These are phyloP conservation scores for Pandemis corylana DNA, from an alignment of 2,888 invertebrate species.

Conservation along the genomic window DNA sequence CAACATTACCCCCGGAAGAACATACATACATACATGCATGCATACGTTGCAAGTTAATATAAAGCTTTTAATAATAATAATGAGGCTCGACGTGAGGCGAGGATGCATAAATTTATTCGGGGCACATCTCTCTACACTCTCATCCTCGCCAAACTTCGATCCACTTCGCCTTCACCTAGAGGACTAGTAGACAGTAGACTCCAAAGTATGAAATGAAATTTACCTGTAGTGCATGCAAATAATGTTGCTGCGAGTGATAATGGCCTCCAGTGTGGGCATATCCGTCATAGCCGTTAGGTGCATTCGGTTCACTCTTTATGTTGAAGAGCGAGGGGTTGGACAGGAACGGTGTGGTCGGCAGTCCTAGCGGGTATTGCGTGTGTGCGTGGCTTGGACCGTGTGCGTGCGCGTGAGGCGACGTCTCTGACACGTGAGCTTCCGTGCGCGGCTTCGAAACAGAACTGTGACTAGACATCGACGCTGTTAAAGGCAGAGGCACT, in stretches of 20 bases:
- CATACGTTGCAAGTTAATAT: too few species aligned
- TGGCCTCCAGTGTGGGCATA: conserved; percentile 64
- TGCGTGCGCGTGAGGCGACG: conserved; percentile 74
- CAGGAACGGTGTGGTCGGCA: conserved; percentile 62
- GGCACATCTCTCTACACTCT: too few species aligned
- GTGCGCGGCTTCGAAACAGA: conserved; percentile 51
- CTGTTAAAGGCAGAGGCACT: conserved; percentile 72
- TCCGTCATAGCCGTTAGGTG: conserved; percentile 62
- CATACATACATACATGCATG: too few species aligned
- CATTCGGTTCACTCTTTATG: conserved; percentile 79
- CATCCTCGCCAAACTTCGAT: too few species aligned
- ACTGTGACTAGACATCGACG: conserved; percentile 55
- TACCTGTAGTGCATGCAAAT: conserved; percentile 83
- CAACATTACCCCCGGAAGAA: too few species aligned
- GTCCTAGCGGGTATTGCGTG: conserved; percentile 60
- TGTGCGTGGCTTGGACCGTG: conserved; percentile 59
- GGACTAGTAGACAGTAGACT: too few species aligned
- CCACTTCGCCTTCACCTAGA: too few species aligned
- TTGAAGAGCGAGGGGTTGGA: conserved; percentile 73
- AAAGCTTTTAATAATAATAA: too few species aligned
- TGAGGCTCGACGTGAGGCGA: too few species aligned
- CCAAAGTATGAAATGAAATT: neutral
- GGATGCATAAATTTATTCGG: too few species aligned
- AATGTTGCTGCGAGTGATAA: conserved; percentile 82
- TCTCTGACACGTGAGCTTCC: conserved; percentile 65